These are phyloP conservation scores for Oeneis ivallda DNA, from an alignment of 2,888 invertebrate genomes.

Conservation along the genomic window DNA sequence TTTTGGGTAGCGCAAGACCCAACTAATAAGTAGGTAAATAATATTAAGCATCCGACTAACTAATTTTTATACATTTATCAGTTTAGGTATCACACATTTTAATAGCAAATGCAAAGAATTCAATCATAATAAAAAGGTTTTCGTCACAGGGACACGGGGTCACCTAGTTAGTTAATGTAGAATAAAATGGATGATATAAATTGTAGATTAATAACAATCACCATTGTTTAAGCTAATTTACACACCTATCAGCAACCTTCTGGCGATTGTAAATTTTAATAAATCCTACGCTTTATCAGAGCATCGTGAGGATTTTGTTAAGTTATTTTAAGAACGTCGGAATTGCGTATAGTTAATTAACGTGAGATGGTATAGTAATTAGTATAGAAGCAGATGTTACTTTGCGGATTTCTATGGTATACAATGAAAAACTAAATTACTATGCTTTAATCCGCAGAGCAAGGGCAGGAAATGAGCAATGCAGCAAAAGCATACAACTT, in stretches of 20 bases:
- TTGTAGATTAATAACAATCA: constrained; percentile 41
- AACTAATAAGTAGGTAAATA: too few species aligned
- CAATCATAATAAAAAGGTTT: not conserved
- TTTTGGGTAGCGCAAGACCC: too few species aligned
- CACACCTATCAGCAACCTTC: constrained; percentile 61
- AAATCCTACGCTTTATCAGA: constrained; percentile 53
- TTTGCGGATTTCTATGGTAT: too few species aligned
- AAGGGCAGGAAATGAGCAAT: too few species aligned
- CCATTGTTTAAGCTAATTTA: constrained; percentile 67
- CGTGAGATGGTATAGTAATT: constrained; percentile 21
- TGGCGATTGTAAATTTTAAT: constrained; percentile 54
- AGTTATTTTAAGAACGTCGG: constrained; percentile 46
- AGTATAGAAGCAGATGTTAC: not conserved
- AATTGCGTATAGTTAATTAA: constrained; percentile 43
- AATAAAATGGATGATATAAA: constrained; percentile 5
- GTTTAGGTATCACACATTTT: too few species aligned
- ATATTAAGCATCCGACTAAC: too few species aligned
- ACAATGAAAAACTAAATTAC: too few species aligned
- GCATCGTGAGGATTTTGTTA: constrained; percentile 66
- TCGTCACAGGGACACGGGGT: not conserved
- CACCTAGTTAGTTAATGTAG: not conserved
- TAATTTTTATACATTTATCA: too few species aligned
- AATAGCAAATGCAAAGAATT: not conserved
- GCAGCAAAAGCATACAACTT: too few species aligned
- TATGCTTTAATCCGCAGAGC: too few species aligned